Conservation (phyloP, 2,113 vertebrate species). For the Emydocephalus ijimae region DNA sequence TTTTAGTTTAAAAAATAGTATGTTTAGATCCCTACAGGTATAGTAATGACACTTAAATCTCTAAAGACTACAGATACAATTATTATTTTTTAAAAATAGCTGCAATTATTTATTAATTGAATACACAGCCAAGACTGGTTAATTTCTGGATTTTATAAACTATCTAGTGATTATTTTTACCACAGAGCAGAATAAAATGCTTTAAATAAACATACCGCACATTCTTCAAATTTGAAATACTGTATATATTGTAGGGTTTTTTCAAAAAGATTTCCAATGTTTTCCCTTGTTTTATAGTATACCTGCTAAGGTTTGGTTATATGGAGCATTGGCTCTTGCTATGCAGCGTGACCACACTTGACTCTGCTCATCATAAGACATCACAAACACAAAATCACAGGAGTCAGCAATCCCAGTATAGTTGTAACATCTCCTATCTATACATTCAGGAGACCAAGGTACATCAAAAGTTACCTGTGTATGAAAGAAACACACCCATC, state of each 20-base stretch:
- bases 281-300: conserved; percentile 15
- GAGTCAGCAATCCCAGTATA: conserved; percentile 84
- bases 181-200: neutral
- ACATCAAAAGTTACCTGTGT: conserved; percentile 93
- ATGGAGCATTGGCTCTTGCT: conserved; percentile 89
- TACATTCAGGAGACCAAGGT: conserved; percentile 87
- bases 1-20: neutral
- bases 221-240: neutral
- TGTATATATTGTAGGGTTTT: neutral
- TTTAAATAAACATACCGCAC: neutral
- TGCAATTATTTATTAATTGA: neutral
- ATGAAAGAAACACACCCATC: conserved; percentile 6
- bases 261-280: neutral
- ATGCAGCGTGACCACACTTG: conserved; percentile 86
- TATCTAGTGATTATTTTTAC: neutral
- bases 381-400: conserved; percentile 94
- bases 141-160: neutral
- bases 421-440: conserved; percentile 90
- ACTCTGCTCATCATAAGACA: conserved; percentile 96
- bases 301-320: conserved; percentile 83
- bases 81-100: neutral
- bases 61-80: neutral
- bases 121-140: neutral
- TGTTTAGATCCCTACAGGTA: neutral
- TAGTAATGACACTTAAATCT: neutral